phyloP scores from a whole-genome alignment of 2,113 vertebrate genomes.

The Leiothrix lutea region DNA sequence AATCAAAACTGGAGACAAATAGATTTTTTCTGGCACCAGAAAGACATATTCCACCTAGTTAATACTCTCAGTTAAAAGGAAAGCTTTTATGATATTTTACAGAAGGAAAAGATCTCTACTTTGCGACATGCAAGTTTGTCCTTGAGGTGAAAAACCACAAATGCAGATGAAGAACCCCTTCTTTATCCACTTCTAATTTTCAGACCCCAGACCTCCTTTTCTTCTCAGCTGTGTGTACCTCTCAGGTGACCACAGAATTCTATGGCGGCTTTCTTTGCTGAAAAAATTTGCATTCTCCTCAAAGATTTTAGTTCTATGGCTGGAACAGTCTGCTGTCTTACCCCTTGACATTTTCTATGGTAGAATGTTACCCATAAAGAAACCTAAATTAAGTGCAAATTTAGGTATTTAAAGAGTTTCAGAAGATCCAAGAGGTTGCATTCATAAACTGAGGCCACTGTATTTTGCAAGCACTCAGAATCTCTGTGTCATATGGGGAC shows the following conservation, averaged over 20 bases:
- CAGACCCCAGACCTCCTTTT: neutral
- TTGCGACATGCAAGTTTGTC: neutral
- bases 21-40: neutral
- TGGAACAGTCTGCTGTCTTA: neutral
- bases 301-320: neutral
- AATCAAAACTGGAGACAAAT: neutral
- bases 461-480: neutral
- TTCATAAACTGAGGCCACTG: neutral
- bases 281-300: neutral
- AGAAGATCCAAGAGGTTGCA: neutral
- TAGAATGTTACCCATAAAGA: neutral
- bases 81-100: neutral
- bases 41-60: neutral
- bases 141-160: neutral
- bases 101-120: neutral
- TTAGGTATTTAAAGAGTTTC: neutral
- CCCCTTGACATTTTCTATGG: neutral
- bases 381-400: neutral
- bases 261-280: neutral
- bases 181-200: neutral
- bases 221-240: neutral
- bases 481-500: neutral
- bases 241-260: neutral
- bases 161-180: neutral
- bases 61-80: neutral